phyloP scores from a whole-genome alignment of 2,113 vertebrate genomes.

The Muntiacus muntjak region DNA sequence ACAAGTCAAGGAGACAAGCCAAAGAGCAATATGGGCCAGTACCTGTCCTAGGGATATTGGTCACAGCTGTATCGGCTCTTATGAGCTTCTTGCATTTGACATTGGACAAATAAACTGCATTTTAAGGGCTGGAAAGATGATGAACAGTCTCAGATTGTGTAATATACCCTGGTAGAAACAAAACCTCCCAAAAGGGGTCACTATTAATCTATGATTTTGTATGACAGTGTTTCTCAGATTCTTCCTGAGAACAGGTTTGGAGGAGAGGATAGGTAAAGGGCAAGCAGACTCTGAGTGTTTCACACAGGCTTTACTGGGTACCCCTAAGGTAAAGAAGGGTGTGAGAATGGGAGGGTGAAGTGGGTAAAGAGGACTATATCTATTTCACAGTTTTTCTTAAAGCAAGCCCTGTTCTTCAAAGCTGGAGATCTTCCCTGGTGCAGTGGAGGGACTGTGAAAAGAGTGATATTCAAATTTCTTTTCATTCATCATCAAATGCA shows the following conservation, averaged over 20 bases:
- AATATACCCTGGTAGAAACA: neutral
- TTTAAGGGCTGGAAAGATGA: neutral
- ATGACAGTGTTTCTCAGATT: neutral
- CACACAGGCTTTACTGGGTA: neutral
- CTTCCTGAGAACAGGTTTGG: neutral
- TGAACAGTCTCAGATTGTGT: neutral
- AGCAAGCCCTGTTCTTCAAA: neutral
- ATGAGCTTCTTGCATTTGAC: neutral
- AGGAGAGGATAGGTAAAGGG: neutral
- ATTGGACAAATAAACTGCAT: neutral
- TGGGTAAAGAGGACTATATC: neutral
- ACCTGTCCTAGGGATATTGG: neutral
- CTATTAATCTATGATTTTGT: conserved; percentile 33
- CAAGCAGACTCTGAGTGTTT: neutral
- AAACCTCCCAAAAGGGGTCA: conserved; percentile 50
- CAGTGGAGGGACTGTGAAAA: neutral
- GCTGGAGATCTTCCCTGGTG: neutral
- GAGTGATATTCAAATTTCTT: neutral
- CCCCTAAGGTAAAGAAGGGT: neutral
- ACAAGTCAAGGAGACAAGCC: neutral
- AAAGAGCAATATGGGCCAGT: neutral
- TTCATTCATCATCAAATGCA: neutral
- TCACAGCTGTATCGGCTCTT: neutral
- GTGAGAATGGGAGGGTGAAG: neutral
- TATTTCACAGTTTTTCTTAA: neutral